phyloP scores from a whole-genome alignment of 2,113 vertebrate genomes.

The Brienomyrus brachyistius region DNA sequence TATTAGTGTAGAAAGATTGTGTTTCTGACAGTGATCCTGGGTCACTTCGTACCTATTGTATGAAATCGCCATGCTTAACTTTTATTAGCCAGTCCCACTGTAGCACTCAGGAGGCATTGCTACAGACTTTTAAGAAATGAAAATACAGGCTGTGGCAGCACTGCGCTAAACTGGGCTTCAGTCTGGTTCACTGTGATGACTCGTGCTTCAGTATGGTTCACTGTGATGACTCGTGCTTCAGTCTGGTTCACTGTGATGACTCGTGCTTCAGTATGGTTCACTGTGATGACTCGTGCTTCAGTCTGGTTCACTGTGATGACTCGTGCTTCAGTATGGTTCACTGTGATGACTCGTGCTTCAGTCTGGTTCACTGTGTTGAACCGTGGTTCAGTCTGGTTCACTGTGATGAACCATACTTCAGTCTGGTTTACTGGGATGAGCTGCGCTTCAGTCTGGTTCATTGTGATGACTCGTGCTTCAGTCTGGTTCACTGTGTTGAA shows the following conservation, averaged over 20 bases:
- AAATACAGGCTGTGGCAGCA: background rate
- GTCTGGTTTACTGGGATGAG: background rate
- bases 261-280: background rate
- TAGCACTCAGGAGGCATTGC: background rate
- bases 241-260: background rate
- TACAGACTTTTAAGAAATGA: background rate
- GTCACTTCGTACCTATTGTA: background rate
- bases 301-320: background rate
- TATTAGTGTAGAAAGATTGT: slow-evolving; percentile 9
- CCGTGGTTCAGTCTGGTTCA: background rate
- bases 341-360: background rate
- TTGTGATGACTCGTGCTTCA: background rate
- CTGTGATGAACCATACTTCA: background rate
- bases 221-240: background rate
- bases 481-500: background rate
- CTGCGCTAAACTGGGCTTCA: background rate
- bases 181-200: background rate
- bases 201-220: background rate
- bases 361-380: background rate
- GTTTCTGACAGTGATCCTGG: background rate
- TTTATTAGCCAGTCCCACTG: background rate
- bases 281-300: background rate
- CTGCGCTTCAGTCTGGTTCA: background rate
- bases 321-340: background rate
- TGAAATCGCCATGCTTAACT: background rate